Evolutionary conservation across 2,797 vertebrate genomes (phyloP), one percentile per base, ranked within the genome.

Genomic region (Chloroceryle amazona): DNA sequence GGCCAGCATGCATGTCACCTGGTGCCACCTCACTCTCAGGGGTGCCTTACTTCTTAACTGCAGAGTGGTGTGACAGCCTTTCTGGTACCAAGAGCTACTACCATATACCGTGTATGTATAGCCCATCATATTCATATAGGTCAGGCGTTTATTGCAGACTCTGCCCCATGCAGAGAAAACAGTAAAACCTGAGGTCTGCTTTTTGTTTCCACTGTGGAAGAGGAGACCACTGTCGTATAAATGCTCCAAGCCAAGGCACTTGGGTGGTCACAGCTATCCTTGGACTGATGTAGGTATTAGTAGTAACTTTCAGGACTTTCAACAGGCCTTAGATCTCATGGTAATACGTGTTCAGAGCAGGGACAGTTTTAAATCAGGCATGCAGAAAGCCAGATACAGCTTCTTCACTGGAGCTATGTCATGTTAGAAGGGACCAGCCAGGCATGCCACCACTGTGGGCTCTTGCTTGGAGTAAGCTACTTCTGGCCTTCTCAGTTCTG

Each of bases 71-170:
- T 18, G 68, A 42, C 42, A 47, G 55, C n/a, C 44, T 67, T 55
- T 73, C 26, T 31, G 72, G 49, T 12, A 58, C 75, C 41, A 8
- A 1, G 19, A 31, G 51, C 66, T 29, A 3, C 3, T 22, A 1
- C 10, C 3, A 3, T 4, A 10, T 19, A 37, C 23, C 21, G 7
- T 3, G 7, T 5, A 51, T 7, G 25, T 47, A 4, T 3, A 79
- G 54, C 18, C n/a, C 14, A 2, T n/a, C 31, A 14, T 1, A 20
- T 1, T 26, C 28, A 16, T 1, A 18, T 1, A 81, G 54, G 55
- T 58, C 70, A 66, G 46, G 28, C 4, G 6, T 4, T 12, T 33
- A 11, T 47, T 28, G 21, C n/a, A 74, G 55, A 7, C 57, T 62
- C 31, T 84, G 54, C n/a, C 7, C 3, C 51, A 28, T 60, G 9